Evolutionary conservation across 1,140 invertebrate species (phyloP).

Genomic region (Cydia pomonella): DNA sequence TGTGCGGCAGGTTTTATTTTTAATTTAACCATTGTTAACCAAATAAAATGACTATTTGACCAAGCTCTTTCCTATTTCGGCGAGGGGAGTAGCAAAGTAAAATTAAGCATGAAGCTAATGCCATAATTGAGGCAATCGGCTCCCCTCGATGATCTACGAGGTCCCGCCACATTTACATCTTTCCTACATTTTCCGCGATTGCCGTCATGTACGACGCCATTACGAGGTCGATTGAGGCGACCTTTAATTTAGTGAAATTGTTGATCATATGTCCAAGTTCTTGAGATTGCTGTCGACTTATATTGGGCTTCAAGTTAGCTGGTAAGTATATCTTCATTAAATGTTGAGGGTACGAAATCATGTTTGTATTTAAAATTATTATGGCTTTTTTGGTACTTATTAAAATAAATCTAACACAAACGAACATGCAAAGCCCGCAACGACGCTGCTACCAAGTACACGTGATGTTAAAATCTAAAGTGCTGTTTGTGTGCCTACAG

Average conservation of each 20-base stretch:
- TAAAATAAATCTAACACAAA: not conserved
- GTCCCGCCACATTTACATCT: slow-evolving; percentile 63
- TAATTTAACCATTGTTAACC: not conserved
- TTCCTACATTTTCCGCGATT: slow-evolving; percentile 51
- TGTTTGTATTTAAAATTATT: not conserved
- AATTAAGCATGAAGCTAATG: slow-evolving; percentile 77
- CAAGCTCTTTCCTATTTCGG: slow-evolving; percentile 34
- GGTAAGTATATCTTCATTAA: not conserved
- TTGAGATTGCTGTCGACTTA: not conserved
- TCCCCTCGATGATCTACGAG: slow-evolving; percentile 73
- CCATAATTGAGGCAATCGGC: slow-evolving; percentile 77
- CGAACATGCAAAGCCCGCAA: not conserved
- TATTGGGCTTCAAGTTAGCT: not conserved
- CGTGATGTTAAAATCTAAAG: not conserved
- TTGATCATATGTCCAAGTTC: not conserved
- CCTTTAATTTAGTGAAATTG: slow-evolving; percentile 15
- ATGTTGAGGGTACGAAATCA: not conserved
- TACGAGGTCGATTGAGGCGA: slow-evolving; percentile 9
- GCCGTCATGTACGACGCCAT: slow-evolving; percentile 29
- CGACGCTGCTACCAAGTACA: not conserved
- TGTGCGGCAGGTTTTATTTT: too few relatives aligned
- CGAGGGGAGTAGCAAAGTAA: slow-evolving; percentile 58
- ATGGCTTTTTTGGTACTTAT: not conserved
- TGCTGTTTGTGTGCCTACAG: not conserved
- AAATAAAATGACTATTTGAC: slow-evolving; percentile 42